Conservation (phyloP, 2,888 invertebrate genomes). For the Limnephilus marmoratus region DNA sequence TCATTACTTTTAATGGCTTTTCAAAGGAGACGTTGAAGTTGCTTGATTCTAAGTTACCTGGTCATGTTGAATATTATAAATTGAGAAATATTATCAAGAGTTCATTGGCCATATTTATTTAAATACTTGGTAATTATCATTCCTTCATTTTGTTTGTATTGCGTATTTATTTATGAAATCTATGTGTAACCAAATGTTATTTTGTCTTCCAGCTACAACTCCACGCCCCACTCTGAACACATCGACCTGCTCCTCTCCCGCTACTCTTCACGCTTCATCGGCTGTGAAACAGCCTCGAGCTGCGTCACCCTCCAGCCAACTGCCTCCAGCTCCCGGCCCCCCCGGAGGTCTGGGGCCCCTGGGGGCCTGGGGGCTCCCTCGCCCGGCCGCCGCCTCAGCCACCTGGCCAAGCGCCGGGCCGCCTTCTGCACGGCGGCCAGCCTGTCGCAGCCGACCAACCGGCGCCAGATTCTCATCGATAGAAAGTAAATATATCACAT, state of each 20-base stretch:
- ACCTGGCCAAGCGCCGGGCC: conserved; percentile 85
- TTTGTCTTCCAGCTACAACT: conserved; percentile 80
- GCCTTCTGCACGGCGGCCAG: conserved; percentile 85
- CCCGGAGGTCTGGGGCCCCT: neutral
- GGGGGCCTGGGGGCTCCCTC: conserved; percentile 74
- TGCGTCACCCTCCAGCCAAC: conserved; percentile 33
- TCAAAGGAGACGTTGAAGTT: too few relatives aligned
- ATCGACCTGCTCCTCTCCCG: conserved; percentile 82
- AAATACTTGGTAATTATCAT: neutral
- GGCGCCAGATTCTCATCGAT: conserved; percentile 80
- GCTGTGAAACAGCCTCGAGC: conserved; percentile 84
- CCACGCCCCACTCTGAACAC: conserved; percentile 83
- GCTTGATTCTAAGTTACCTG: too few relatives aligned
- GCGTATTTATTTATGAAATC: neutral
- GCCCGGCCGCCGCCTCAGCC: conserved; percentile 86
- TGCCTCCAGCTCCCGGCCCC: neutral
- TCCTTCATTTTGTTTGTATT: neutral
- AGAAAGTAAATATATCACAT: conserved; percentile 76
- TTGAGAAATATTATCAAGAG: too few relatives aligned
- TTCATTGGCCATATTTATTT: neutral
- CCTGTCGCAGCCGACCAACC: conserved; percentile 74
- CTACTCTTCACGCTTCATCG: conserved; percentile 84
- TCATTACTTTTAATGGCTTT: too few relatives aligned
- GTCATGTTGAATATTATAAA: too few relatives aligned
- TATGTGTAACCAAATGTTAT: neutral